A percentile compares a stretch with the other conserved stretches of the same genome.
These are phyloP conservation scores for Urocyon cinereoargenteus DNA, from an alignment of 2,797 vertebrate genomes.

Conservation along the genomic window DNA sequence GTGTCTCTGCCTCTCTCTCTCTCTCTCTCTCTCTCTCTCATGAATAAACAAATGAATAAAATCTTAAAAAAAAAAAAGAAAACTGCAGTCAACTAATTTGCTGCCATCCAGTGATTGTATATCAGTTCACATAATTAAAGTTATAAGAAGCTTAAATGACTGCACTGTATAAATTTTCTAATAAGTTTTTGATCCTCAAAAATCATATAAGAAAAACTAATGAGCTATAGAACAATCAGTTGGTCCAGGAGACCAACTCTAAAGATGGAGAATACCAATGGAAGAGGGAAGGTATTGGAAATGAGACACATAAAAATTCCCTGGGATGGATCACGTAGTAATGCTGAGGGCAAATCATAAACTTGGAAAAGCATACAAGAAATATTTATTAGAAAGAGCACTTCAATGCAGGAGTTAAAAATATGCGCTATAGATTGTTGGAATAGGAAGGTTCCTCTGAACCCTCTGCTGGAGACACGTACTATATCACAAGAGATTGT, in stretches of 20 bases:
- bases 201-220: neutral
- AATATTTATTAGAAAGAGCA: conserved; percentile 20
- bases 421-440: neutral
- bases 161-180: neutral
- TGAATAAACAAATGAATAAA: too few species aligned
- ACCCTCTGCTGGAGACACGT: neutral
- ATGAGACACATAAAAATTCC: neutral
- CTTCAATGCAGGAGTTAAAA: neutral
- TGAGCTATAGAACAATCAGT: neutral
- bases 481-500: neutral
- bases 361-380: neutral
- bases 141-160: neutral
- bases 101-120: neutral
- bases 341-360: neutral
- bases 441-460: neutral
- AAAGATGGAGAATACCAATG: neutral
- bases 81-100: neutral
- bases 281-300: neutral
- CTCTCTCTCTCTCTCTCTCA: too few species aligned
- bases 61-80: neutral
- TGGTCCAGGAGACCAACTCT: neutral
- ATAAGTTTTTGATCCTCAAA: neutral
- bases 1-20: too few species aligned
- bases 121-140: neutral
- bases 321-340: neutral